Evolutionary conservation across 53 echinoderm and acorn worm species (phyloP), one percentile per base, ranked within the genome.

Genomic region (Holothuria scabra): DNA sequence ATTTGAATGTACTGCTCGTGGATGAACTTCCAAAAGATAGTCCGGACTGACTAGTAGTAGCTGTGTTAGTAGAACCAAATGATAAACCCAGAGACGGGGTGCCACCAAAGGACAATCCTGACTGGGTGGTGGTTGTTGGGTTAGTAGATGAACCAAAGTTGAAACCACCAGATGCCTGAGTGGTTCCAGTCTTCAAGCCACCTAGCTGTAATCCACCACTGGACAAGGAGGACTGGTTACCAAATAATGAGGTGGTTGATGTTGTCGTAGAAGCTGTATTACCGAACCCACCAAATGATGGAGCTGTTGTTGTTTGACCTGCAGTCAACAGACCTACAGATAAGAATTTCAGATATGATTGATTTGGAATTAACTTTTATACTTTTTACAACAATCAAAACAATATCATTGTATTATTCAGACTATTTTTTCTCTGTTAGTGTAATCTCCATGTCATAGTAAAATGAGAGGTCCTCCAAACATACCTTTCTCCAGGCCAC

Each of bases 91-190:
- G 4, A 5, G 41, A 46, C 8, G 52, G 52, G 7, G 46, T n/a
- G 21, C 28, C 20, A 13, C 78, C 78, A 56, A 78, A 58, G 31
- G 78, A 28, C 25, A 78, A 31, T 21, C 78, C 78, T 32, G 78
- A 6, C 58, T 78, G 78, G 2, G 85, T 21, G 13, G 72, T 58
- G n/a, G 85, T 74, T 9, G 70, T 56, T 34, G 85, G 56, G 31
- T 70, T 59, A 0, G 85, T 32, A 14, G 83, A 28, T 3, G 71
- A 30, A 28, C 85, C 85, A 59, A 84, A 84, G 19, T 33, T 60
- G 9, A 84, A 72, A 23, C 76, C 76, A 72, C 37, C 72, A 3
- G 25, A 57, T 12, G 78, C 57, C 21, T 56, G 78, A 21, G 78
- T 78, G 26, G 78, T 76, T 24, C 57, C 57, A 14, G 76, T 78